Percentiles rank a stretch among this genome's conserved stretches.
Evolutionary conservation across 2,797 vertebrate genomes (phyloP).

Genomic region (Trachurus trachurus): DNA sequence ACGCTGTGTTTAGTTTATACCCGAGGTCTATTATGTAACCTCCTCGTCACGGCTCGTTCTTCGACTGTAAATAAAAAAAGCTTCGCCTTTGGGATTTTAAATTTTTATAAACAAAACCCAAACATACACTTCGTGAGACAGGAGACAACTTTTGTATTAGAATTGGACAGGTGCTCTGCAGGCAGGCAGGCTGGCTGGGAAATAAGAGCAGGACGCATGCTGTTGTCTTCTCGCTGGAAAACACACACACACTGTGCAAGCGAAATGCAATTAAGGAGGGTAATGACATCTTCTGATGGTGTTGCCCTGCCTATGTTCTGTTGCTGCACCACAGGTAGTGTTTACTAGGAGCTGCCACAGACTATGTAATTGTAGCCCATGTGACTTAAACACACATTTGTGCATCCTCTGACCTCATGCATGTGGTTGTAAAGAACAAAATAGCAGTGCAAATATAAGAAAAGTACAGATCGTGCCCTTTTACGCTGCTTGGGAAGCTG

Average conservation of each 20-base stretch:
- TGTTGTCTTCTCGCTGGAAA: slow-evolving; percentile 21
- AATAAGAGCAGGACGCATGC: neutral
- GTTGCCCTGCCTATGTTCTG: neutral
- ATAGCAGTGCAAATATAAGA: neutral
- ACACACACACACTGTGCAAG: neutral
- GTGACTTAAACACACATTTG: slow-evolving; percentile 43
- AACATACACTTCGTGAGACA: slow-evolving; percentile 28
- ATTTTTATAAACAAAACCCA: too few species aligned
- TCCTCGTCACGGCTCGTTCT: slow-evolving; percentile 22
- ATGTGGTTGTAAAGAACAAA: neutral
- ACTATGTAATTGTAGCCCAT: slow-evolving; percentile 16
- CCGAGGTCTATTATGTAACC: slow-evolving; percentile 69
- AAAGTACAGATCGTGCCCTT: neutral
- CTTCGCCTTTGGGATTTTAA: neutral
- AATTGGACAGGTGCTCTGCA: slow-evolving; percentile 32
- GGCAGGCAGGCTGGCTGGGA: neutral
- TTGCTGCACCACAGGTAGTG: slow-evolving; percentile 30
- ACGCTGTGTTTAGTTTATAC: slow-evolving; percentile 14
- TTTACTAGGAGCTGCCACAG: slow-evolving; percentile 22
- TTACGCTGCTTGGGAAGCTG: neutral
- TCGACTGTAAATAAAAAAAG: neutral
- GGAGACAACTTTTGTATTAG: slow-evolving; percentile 61
- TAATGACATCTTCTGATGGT: slow-evolving; percentile 6
- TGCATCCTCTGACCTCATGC: slow-evolving; percentile 29
- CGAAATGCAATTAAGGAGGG: slow-evolving; percentile 17